These are phyloP conservation scores for Furnarius figulus DNA, from an alignment of 2,113 vertebrate species.

Conservation along the genomic window DNA sequence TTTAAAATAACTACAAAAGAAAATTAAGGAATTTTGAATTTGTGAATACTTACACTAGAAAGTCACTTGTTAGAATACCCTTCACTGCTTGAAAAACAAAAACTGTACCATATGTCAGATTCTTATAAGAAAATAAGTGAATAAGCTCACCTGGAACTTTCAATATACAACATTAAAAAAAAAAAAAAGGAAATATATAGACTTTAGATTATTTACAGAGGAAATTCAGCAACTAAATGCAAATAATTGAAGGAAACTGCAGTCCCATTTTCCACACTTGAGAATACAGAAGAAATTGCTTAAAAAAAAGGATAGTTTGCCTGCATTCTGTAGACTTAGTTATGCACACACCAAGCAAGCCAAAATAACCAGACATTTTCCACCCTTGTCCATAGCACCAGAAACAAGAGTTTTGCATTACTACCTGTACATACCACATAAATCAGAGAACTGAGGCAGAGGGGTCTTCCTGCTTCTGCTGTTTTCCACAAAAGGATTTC, in stretches of 20 bases:
- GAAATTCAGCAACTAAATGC: not conserved
- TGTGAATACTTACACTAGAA: not conserved
- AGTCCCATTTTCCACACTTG: not conserved
- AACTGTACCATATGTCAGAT: not conserved
- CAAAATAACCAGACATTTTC: not conserved
- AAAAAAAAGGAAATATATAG: not conserved
- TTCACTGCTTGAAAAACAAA: not conserved
- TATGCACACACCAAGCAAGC: not conserved
- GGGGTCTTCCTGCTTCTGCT: not conserved
- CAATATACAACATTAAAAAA: not conserved
- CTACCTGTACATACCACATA: not conserved
- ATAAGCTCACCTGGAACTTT: not conserved
- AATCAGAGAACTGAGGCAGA: slow-evolving; percentile 18
- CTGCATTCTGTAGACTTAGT: not conserved
- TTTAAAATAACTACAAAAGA: not conserved
- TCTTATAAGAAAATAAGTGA: not conserved
- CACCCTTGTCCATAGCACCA: not conserved
- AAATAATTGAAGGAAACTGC: not conserved
- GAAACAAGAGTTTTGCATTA: not conserved
- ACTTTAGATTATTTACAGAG: not conserved
- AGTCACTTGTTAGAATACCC: not conserved
- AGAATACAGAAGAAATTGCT: not conserved
- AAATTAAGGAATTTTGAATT: not conserved
- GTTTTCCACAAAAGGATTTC: slow-evolving; percentile 29
- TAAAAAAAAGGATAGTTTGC: not conserved